phyloP scores from a whole-genome alignment of 2,888 invertebrate genomes.

The Melangyna quadrimaculata region DNA sequence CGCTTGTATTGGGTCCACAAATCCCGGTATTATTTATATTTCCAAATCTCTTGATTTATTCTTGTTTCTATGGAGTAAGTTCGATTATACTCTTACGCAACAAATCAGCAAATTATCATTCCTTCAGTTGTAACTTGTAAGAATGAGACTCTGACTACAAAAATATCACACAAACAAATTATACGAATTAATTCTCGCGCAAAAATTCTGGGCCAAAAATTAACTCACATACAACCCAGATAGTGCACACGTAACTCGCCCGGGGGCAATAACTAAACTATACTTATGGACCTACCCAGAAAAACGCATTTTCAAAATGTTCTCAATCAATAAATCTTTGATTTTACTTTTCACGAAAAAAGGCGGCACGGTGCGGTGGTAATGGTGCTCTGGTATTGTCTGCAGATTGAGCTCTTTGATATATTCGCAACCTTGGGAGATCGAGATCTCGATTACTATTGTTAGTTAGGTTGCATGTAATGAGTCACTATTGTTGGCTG shows the following conservation, averaged over 20 bases:
- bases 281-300: conserved; percentile 41
- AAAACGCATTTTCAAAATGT: conserved; percentile 60
- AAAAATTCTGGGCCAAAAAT: conserved; percentile 11
- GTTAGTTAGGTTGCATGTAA: conserved; percentile 33
- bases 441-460: conserved; percentile 55
- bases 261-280: not conserved
- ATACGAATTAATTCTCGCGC: conserved; percentile 14
- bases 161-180: conserved; percentile 23
- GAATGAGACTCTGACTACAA: not conserved
- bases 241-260: conserved; percentile 6
- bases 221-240: conserved; percentile 17
- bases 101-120: conserved; percentile 38
- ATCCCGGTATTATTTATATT: conserved; percentile 1
- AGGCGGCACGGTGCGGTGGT: conserved; percentile 14
- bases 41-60: conserved; percentile 47
- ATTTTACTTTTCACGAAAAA: no score
- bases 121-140: not conserved
- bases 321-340: conserved; percentile 51
- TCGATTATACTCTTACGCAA: conserved; percentile 4
- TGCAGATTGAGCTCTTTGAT: conserved; percentile 31
- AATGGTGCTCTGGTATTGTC: not conserved
- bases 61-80: not conserved
- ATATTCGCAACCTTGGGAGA: conserved; percentile 51
- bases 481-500: conserved; percentile 30
- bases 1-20: conserved; percentile 11